A percentile compares a stretch with the other conserved stretches of the same genome.
Evolutionary conservation across 2,113 vertebrate genomes (phyloP).

Genomic region (Heterotilapia buettikoferi): DNA sequence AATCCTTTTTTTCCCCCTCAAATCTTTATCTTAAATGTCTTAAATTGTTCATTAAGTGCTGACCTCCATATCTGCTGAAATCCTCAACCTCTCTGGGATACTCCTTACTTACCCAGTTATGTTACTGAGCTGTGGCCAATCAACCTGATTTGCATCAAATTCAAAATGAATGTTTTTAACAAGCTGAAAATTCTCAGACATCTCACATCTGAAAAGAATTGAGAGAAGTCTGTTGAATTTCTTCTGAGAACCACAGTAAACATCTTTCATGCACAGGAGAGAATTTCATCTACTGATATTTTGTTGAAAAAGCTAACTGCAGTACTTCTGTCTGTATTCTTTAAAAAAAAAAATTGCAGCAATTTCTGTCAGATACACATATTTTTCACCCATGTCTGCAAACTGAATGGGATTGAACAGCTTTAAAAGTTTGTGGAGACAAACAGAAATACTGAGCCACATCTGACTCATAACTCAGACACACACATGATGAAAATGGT

Average conservation of each 20-base stretch:
- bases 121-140: neutral
- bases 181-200: neutral
- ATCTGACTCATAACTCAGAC: neutral
- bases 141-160: neutral
- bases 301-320: neutral
- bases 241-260: neutral
- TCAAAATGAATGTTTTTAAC: neutral
- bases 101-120: neutral
- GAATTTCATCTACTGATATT: neutral
- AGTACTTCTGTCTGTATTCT: neutral
- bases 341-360: neutral
- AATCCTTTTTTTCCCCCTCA: rapidly evolving
- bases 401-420: neutral
- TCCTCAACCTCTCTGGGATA: neutral
- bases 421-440: neutral
- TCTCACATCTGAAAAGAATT: neutral
- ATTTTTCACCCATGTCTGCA: neutral
- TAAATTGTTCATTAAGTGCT: neutral
- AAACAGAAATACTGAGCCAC: neutral
- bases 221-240: neutral
- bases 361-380: neutral
- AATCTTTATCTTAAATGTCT: neutral
- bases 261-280: neutral
- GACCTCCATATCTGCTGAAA: neutral
- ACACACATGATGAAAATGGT: neutral